A percentile compares a stretch with the other conserved stretches of the same genome.
Conservation (phyloP, 2,797 vertebrate genomes). For the Chaetodon trifasciatus region DNA sequence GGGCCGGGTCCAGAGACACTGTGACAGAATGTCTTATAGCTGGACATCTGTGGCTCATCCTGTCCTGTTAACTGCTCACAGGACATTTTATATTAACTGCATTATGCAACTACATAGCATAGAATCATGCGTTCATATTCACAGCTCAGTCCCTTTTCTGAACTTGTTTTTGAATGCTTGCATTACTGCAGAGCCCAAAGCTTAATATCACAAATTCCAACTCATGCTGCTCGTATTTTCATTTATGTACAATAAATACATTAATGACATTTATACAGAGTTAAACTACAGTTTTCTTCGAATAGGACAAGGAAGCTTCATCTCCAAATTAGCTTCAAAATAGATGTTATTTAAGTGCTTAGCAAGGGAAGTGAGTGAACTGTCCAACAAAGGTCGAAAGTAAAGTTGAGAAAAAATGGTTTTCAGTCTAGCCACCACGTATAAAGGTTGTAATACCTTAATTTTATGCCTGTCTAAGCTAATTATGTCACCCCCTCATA, state of each 20-base stretch:
- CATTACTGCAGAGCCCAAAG: not conserved
- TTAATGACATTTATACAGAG: not conserved
- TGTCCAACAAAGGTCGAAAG: not conserved
- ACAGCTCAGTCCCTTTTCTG: not conserved
- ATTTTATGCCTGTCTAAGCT: too few relatives aligned
- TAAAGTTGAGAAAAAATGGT: not conserved
- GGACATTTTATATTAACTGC: slow-evolving; percentile 45
- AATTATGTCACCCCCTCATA: not conserved
- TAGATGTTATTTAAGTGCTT: not conserved
- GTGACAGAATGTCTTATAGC: slow-evolving; percentile 49
- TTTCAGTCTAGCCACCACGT: not conserved
- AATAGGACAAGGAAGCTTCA: not conserved
- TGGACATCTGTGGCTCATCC: slow-evolving; percentile 49
- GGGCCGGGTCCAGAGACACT: slow-evolving; percentile 28
- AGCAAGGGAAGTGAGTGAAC: not conserved
- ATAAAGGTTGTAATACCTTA: too few relatives aligned
- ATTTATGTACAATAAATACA: slow-evolving; percentile 7
- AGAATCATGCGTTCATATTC: slow-evolving; percentile 1
- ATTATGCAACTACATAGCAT: slow-evolving; percentile 4
- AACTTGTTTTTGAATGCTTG: slow-evolving; percentile 17
- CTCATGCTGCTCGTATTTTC: not conserved
- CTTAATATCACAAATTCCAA: not conserved
- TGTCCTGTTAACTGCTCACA: slow-evolving; percentile 41
- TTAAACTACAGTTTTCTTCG: slow-evolving; percentile 2
- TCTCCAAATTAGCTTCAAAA: not conserved